Percentiles rank a stretch among this genome's conserved stretches.
Conservation (phyloP, 2,888 invertebrate species). For the Biston stratarius region DNA sequence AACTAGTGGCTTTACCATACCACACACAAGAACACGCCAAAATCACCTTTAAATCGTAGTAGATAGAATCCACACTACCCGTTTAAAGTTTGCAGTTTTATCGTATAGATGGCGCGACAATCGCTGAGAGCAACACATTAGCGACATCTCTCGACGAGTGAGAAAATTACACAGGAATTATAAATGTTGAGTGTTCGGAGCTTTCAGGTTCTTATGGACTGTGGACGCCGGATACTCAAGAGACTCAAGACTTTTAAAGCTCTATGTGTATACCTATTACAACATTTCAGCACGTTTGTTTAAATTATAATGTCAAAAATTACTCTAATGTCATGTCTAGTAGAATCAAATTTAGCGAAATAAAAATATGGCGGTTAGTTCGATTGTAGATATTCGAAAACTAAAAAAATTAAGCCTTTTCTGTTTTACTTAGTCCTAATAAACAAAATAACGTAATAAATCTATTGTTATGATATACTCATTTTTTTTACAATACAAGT, state of each 20-base stretch:
- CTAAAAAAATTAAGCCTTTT: too few relatives aligned
- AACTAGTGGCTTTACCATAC: slow-evolving; percentile 63
- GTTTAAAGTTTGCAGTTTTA: slow-evolving; percentile 56
- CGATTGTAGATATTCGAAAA: too few relatives aligned
- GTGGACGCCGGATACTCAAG: slow-evolving; percentile 22
- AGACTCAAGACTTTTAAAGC: slow-evolving; percentile 31
- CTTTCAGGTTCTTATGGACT: slow-evolving; percentile 51
- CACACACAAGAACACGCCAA: slow-evolving; percentile 39
- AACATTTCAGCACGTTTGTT: too few relatives aligned
- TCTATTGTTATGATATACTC: too few relatives aligned
- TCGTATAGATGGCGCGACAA: slow-evolving; percentile 76
- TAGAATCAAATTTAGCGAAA: too few relatives aligned
- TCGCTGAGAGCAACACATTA: slow-evolving; percentile 80
- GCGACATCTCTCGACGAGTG: slow-evolving; percentile 81
- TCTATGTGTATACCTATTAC: slow-evolving; percentile 13
- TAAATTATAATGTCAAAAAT: too few relatives aligned
- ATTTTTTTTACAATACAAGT: too few relatives aligned
- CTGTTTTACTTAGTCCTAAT: too few relatives aligned
- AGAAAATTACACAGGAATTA: slow-evolving; percentile 81
- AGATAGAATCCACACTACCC: slow-evolving; percentile 42
- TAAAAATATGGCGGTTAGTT: too few relatives aligned
- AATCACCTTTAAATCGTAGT: slow-evolving; percentile 36
- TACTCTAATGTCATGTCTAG: too few relatives aligned
- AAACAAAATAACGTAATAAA: too few relatives aligned
- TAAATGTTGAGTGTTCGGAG: slow-evolving; percentile 64